Conservation (phyloP, 1,140 invertebrate species). For the Zaprionus camerounensis region DNA sequence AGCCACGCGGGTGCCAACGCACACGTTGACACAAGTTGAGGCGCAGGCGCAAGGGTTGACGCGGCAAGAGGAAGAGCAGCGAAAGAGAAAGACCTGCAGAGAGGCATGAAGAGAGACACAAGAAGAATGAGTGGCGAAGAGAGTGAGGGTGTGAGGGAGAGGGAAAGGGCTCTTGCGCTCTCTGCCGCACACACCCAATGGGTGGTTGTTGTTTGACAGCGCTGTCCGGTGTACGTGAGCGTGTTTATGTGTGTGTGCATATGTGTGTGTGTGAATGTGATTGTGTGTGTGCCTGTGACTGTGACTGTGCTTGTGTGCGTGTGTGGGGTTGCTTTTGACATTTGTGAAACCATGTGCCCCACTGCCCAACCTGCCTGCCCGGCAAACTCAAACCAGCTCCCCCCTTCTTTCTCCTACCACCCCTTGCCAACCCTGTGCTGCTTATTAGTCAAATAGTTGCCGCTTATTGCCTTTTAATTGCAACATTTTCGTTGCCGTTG, state of each 20-base stretch:
- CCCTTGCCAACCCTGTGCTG: slow-evolving; percentile 14
- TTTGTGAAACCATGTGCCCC: slow-evolving; percentile 64
- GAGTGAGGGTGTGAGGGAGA: slow-evolving; percentile 5
- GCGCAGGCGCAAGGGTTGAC: slow-evolving; percentile 31
- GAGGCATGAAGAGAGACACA: not conserved
- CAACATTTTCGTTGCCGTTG: slow-evolving; percentile 39
- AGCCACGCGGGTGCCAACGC: slow-evolving; percentile 28
- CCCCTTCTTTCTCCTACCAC: not conserved
- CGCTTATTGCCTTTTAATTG: slow-evolving; percentile 74
- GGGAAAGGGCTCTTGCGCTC: slow-evolving; percentile 23
- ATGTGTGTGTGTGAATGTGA: not conserved
- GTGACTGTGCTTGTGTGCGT: slow-evolving; percentile 3
- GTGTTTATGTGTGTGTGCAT: not conserved
- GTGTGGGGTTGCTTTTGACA: slow-evolving; percentile 62
- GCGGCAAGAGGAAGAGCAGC: not conserved
- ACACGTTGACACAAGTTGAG: slow-evolving; percentile 13
- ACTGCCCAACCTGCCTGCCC: slow-evolving; percentile 35
- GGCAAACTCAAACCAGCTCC: slow-evolving; percentile 20
- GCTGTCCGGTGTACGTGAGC: slow-evolving; percentile 7
- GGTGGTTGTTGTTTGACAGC: slow-evolving; percentile 65
- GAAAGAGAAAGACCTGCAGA: not conserved
- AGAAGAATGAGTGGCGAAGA: not conserved
- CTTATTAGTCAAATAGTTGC: slow-evolving; percentile 39
- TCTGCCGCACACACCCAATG: slow-evolving; percentile 62
- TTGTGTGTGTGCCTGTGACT: not conserved